Percentiles rank a stretch among this genome's conserved stretches.
Evolutionary conservation across 2,888 invertebrate genomes (phyloP).

Genomic region (Therioaphis trifolii): DNA sequence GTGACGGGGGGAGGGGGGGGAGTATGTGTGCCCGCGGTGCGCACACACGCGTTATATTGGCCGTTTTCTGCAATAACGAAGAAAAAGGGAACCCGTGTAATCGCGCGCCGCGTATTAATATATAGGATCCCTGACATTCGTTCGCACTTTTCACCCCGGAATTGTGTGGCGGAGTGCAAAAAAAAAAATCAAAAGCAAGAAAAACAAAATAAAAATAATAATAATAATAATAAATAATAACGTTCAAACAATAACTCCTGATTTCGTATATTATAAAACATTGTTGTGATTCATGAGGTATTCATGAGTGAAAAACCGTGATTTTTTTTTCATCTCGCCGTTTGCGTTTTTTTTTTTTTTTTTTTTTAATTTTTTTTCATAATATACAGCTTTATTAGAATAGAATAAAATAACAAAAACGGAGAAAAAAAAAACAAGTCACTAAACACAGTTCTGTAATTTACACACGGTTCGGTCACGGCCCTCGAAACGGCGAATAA

Average conservation of each 20-base stretch:
- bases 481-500: not conserved
- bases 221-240: constrained; percentile 22
- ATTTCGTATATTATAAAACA: constrained; percentile 27
- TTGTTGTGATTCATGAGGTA: not conserved
- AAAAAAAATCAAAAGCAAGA: constrained; percentile 1
- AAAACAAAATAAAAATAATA: too few relatives aligned
- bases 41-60: constrained; percentile 28
- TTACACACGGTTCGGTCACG: constrained; percentile 6
- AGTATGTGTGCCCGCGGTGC: constrained; percentile 1
- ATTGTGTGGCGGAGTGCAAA: not conserved
- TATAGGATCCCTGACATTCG: constrained; percentile 23
- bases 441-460: constrained; percentile 6
- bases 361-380: constrained; percentile 25
- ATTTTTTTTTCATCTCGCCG: not conserved
- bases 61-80: constrained; percentile 40
- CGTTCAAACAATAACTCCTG: constrained; percentile 34
- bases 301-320: not conserved
- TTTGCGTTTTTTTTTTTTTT: not conserved
- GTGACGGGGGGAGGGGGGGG: not conserved
- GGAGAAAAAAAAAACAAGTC: too few relatives aligned
- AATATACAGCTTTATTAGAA: too few relatives aligned
- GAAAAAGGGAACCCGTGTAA: constrained; percentile 47
- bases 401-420: too few relatives aligned
- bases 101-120: constrained; percentile 47
- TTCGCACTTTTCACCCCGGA: constrained; percentile 28